Conservation (phyloP, 2,797 vertebrate genomes). For the Acipenser ruthenus region DNA sequence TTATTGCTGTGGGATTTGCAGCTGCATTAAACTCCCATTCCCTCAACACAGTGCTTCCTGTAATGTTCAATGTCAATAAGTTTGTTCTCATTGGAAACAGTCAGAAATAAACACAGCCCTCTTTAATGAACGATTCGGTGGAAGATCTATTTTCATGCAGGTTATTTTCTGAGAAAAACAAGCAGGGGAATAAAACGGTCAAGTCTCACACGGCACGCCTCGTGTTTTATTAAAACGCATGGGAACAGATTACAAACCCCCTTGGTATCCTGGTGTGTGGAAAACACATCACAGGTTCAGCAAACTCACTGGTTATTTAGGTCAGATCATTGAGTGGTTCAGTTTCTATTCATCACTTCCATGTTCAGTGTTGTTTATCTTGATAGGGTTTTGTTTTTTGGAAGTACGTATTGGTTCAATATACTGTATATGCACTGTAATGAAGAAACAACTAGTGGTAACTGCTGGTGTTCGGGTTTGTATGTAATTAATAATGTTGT, state of each 20-base stretch:
- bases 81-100: no score
- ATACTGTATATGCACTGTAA: not conserved
- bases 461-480: conserved; percentile 8
- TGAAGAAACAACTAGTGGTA: not conserved
- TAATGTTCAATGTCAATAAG: no score
- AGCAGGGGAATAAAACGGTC: no score
- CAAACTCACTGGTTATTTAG: conserved; percentile 5
- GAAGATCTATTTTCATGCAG: no score
- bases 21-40: no score
- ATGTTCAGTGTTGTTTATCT: not conserved
- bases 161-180: no score
- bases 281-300: not conserved
- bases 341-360: not conserved
- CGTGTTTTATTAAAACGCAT: not conserved
- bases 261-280: not conserved
- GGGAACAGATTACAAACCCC: conserved; percentile 1
- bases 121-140: no score
- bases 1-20: no score
- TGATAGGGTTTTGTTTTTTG: not conserved
- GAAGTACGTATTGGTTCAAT: not conserved
- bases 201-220: not conserved
- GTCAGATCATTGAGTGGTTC: conserved; percentile 1
- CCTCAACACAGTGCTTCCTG: no score
- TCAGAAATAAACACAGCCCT: no score
- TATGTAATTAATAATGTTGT: not conserved